Conservation (phyloP, 2,888 invertebrate genomes). For the Bellardia bayeri region DNA sequence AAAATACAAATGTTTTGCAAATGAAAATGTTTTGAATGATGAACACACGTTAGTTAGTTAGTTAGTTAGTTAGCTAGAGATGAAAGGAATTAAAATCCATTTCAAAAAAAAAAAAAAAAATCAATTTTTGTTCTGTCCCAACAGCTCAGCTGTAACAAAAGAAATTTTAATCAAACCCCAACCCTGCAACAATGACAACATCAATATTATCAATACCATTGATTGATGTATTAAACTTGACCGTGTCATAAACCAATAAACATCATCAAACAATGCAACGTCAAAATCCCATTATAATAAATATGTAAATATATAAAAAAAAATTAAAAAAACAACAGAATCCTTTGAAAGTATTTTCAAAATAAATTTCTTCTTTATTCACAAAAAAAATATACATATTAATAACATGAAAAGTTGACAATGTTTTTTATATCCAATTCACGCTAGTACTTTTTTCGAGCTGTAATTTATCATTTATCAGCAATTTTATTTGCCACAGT, state of each 20-base stretch:
- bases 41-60: too few relatives aligned
- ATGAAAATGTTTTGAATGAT: too few relatives aligned
- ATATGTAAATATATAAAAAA: too few relatives aligned
- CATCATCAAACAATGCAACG: neutral
- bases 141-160: neutral
- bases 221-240: slow-evolving; percentile 42
- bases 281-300: slow-evolving; percentile 10
- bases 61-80: too few relatives aligned
- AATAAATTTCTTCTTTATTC: neutral
- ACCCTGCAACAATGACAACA: neutral
- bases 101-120: too few relatives aligned
- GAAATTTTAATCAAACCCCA: neutral
- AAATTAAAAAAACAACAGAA: neutral
- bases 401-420: neutral
- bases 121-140: neutral
- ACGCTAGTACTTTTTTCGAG: neutral
- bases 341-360: slow-evolving; percentile 1
- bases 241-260: slow-evolving; percentile 15
- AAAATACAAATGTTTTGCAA: too few relatives aligned
- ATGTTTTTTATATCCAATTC: neutral
- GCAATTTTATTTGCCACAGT: neutral
- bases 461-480: slow-evolving; percentile 13
- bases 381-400: neutral
- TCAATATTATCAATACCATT: slow-evolving; percentile 5
- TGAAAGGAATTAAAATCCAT: too few relatives aligned